Evolutionary conservation across 1,140 invertebrate species (phyloP).

Genomic region (Leptinotarsa undecemlineata): DNA sequence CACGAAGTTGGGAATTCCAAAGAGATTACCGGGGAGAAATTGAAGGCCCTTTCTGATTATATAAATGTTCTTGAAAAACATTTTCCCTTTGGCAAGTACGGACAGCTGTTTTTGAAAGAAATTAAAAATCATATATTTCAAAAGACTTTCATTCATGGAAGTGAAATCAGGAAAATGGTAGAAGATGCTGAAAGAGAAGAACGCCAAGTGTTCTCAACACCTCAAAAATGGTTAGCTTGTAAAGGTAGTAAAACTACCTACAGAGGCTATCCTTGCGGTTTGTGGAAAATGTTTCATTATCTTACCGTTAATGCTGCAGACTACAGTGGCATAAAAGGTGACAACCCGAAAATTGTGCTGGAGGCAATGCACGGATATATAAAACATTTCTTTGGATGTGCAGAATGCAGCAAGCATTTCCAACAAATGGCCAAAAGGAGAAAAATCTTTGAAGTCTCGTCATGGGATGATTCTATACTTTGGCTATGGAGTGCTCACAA

Average conservation of each 20-base stretch:
- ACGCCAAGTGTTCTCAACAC: conserved; percentile 61
- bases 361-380: conserved; percentile 86
- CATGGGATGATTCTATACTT: conserved; percentile 77
- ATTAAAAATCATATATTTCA: conserved; percentile 55
- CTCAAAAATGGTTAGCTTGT: conserved; percentile 80
- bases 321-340: conserved; percentile 51
- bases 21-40: conserved; percentile 68
- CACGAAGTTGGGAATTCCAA: conserved; percentile 78
- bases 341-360: conserved; percentile 70
- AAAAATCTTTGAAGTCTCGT: conserved; percentile 69
- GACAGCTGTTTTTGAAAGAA: conserved; percentile 65
- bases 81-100: conserved; percentile 72
- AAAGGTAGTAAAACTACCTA: conserved; percentile 71
- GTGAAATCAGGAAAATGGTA: conserved; percentile 62
- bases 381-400: conserved; percentile 92
- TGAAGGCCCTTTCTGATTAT: conserved; percentile 75
- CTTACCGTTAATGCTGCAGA: conserved; percentile 80
- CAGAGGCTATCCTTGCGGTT: conserved; percentile 90
- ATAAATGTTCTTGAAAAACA: conserved; percentile 70
- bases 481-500: conserved; percentile 98
- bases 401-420: conserved; percentile 89
- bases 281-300: conserved; percentile 97
- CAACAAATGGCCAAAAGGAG: conserved; percentile 73
- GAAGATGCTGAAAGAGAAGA: conserved; percentile 59
- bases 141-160: conserved; percentile 60